Conservation (phyloP, 1,140 invertebrate genomes). For the Megalopta genalis region DNA sequence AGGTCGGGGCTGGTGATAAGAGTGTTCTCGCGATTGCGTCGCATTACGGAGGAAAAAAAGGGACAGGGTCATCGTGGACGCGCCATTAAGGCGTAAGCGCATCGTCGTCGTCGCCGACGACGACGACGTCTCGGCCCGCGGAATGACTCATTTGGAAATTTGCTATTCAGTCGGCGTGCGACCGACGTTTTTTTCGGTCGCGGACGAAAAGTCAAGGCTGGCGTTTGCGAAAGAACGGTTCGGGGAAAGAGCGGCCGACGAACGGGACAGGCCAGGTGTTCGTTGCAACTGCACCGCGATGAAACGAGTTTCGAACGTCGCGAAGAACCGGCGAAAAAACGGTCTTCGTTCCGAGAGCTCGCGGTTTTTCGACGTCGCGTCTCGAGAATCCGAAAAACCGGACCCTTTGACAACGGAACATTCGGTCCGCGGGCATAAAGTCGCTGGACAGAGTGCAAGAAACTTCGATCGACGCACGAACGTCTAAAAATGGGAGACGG, state of each 20-base stretch:
- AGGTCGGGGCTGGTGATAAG: background rate
- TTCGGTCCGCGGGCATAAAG: no score
- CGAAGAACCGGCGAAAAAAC: no score
- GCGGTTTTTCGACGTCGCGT: no score
- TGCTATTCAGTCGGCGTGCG: slow-evolving; percentile 10
- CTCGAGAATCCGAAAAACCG: no score
- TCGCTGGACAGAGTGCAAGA: no score
- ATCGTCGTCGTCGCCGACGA: no score
- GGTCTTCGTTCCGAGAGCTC: no score
- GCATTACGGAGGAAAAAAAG: background rate
- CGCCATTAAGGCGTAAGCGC: slow-evolving; percentile 1
- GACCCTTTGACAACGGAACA: no score
- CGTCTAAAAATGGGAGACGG: no score
- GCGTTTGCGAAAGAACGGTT: slow-evolving; percentile 18
- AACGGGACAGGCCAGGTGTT: background rate
- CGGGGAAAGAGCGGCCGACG: slow-evolving; percentile 2
- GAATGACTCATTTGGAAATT: slow-evolving; percentile 21
- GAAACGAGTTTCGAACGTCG: background rate
- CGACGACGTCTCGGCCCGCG: background rate
- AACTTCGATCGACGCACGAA: no score
- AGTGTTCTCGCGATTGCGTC: background rate
- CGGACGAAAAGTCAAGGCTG: slow-evolving; percentile 29
- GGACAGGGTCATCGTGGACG: slow-evolving; percentile 25
- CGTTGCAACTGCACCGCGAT: background rate
- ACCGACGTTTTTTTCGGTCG: background rate